Percentiles rank a stretch among this genome's conserved stretches.
Evolutionary conservation across 2,797 vertebrate genomes (phyloP).

Genomic region (Bradypodion ventrale): DNA sequence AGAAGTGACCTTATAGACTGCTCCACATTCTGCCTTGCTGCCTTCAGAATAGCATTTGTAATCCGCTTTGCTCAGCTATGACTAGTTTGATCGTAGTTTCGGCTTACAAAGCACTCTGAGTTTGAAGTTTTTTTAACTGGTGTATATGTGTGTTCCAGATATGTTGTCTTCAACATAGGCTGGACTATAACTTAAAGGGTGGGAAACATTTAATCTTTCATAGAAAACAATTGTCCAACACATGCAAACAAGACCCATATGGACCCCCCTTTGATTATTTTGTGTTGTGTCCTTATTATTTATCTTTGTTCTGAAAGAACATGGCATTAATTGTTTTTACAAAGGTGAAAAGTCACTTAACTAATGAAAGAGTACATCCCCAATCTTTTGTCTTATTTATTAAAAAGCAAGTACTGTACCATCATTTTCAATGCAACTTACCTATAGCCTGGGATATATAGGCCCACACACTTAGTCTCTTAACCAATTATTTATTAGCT

Average conservation of each 20-base stretch:
- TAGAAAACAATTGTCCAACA: neutral
- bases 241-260: too few species aligned
- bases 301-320: neutral
- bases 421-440: neutral
- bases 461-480: neutral
- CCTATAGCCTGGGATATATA: too few species aligned
- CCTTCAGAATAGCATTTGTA: neutral
- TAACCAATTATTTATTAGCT: too few species aligned
- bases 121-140: neutral
- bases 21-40: neutral
- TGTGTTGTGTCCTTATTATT: neutral
- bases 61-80: neutral
- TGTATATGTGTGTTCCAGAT: neutral
- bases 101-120: neutral
- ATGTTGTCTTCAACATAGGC: neutral
- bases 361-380: neutral
- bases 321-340: neutral
- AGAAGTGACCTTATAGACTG: neutral
- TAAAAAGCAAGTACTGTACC: neutral
- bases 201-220: neutral
- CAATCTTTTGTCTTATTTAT: neutral
- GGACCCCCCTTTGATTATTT: neutral
- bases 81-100: neutral
- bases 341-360: neutral
- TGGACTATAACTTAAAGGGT: neutral